Conservation (phyloP, 2,888 invertebrate genomes). For the Epinotia ramella region DNA sequence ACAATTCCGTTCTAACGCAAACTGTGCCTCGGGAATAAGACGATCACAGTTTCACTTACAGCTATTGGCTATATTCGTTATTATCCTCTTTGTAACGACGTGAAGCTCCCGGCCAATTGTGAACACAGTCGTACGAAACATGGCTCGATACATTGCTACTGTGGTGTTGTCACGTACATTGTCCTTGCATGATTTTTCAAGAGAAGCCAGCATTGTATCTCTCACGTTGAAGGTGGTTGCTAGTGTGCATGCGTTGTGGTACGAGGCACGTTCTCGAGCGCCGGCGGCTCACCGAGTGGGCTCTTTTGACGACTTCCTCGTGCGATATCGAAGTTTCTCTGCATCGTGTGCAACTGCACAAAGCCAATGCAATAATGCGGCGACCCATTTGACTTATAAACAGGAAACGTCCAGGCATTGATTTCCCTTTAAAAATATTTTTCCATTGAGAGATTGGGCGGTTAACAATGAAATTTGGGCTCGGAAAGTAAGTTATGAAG, state of each 20-base stretch:
- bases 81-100: constrained; percentile 29
- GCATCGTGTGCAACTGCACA: constrained; percentile 21
- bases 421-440: not conserved
- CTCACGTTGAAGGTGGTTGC: not conserved
- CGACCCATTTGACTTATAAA: not conserved
- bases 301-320: constrained; percentile 35
- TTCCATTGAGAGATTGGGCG: constrained; percentile 4
- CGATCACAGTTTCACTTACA: constrained; percentile 38
- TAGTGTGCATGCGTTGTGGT: not conserved
- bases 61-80: constrained; percentile 38
- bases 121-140: not conserved
- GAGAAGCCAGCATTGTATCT: not conserved
- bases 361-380: not conserved
- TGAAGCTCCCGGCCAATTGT: not conserved
- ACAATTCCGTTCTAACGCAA: not conserved
- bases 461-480: constrained; percentile 6
- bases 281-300: constrained; percentile 15
- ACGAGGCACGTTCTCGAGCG: not conserved
- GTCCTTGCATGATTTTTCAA: not conserved
- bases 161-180: not conserved
- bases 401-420: too few species aligned
- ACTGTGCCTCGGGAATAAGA: constrained; percentile 19
- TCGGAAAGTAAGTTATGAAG: constrained; percentile 22
- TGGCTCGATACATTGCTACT: constrained; percentile 11
- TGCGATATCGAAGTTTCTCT: constrained; percentile 22